Evolutionary conservation across 2,888 invertebrate species (phyloP), one percentile per base, ranked within the genome.

Genomic region (Dromius quadrimaculatus): DNA sequence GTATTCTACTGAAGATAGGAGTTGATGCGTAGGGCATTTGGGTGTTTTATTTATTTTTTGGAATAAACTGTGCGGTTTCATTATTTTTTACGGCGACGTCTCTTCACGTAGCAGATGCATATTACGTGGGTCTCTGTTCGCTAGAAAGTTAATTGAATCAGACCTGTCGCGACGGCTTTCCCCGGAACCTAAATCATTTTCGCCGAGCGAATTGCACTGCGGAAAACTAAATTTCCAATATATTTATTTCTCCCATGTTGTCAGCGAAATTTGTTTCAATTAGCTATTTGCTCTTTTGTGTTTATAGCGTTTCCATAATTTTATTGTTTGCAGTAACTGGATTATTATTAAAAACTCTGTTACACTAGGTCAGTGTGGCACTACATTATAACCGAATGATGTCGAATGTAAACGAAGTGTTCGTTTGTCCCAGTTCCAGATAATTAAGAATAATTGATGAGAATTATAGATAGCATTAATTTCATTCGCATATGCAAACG

Each of bases 111-210:
- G 63, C 63, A 45, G 23, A 47, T 65, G 64, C 64, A 65, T 45
- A 65, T 65, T 65, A 65, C 62, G 62, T 41, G 34, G 19, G 38
- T 19, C 11, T 22, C 38, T 9, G 47, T 57, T 50, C 23, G 22
- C 34, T 23, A 47, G 65, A 50, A 65, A 65, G 54, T 54, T 66
- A 66, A 66, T 66, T 66, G 66, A 66, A 66, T 66, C 66, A 66
- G 54, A 8, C 38, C 20, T 66, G 66, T 66, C 23, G 54, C 54
- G 54, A n/a, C 64, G 47, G 22, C 54, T 66, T 36, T 54, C 22
- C 11, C 38, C 15, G 0, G 41, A 66, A 54, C 41, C 54, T 66
- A 66, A 66, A 66, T 41, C 66, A 66, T 66, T 66, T 66, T 65
- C 36, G 9, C n/a, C n/a, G 11, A 15, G 50, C 36, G 47, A 65